phyloP scores from a whole-genome alignment of 2,797 vertebrate genomes.

The Eidolon dupreanum region DNA sequence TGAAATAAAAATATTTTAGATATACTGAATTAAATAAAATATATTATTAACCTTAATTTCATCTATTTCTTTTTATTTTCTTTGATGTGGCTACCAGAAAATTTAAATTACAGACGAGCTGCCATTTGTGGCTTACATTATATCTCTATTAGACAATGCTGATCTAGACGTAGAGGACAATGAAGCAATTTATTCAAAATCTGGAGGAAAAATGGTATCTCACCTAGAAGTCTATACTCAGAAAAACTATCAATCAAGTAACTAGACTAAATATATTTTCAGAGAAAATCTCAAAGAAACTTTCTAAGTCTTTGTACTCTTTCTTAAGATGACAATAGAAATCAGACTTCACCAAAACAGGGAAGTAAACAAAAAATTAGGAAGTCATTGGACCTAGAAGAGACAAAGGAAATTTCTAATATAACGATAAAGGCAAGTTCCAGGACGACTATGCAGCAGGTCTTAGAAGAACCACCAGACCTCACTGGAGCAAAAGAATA shows the following conservation, averaged over 20 bases:
- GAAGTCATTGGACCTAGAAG: neutral
- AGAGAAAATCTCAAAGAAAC: neutral
- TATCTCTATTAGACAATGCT: neutral
- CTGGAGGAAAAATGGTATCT: neutral
- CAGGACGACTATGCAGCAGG: neutral
- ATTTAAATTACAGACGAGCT: neutral
- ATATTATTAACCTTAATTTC: neutral
- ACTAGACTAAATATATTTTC: neutral
- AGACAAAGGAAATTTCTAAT: constrained; percentile 13
- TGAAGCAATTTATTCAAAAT: neutral
- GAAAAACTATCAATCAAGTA: neutral
- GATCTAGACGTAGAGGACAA: neutral
- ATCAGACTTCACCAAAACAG: neutral
- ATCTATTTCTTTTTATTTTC: neutral
- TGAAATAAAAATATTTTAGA: constrained; percentile 29
- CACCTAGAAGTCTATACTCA: neutral
- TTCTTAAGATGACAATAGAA: constrained; percentile 20
- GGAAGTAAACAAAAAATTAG: neutral
- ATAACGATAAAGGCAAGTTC: constrained; percentile 8
- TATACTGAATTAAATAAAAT: neutral
- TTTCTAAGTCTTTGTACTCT: neutral
- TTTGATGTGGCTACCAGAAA: neutral
- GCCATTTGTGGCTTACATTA: neutral
- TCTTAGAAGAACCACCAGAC: neutral
- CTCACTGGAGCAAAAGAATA: neutral